These are phyloP conservation scores for Amiota communis DNA, from an alignment of 2,888 invertebrate species.

Conservation along the genomic window DNA sequence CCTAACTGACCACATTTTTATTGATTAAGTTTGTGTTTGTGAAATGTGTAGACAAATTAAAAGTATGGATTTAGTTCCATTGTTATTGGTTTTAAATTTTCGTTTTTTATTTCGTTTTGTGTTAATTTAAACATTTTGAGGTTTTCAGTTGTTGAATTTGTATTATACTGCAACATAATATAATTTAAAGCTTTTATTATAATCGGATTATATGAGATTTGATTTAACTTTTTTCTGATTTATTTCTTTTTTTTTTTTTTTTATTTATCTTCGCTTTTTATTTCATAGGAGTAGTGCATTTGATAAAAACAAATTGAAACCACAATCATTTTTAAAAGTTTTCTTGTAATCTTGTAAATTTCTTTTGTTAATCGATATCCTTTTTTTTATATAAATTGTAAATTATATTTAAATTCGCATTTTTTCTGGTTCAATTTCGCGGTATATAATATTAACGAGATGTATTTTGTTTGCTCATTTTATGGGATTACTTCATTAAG, in stretches of 20 bases:
- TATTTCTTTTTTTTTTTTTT: conserved; percentile 39
- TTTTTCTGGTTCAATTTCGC: conserved; percentile 32
- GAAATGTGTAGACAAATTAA: too few relatives aligned
- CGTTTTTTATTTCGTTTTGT: background rate
- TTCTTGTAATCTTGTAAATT: conserved; percentile 10
- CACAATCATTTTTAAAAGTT: too few relatives aligned
- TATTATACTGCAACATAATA: too few relatives aligned
- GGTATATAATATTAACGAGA: background rate
- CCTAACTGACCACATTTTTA: too few relatives aligned
- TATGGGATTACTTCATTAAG: background rate
- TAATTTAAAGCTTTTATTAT: conserved; percentile 34
- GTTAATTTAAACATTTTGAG: too few relatives aligned
- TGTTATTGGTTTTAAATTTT: conserved; percentile 23
- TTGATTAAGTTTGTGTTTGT: too few relatives aligned
- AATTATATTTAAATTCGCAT: conserved; percentile 25
- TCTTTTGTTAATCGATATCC: background rate
- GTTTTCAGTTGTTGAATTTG: too few relatives aligned
- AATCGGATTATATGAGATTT: background rate
- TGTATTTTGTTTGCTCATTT: background rate
- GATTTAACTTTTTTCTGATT: conserved; percentile 33
- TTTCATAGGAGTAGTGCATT: conserved; percentile 6
- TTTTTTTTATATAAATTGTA: conserved; percentile 12
- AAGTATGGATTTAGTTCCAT: too few relatives aligned
- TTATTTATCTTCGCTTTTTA: conserved; percentile 47
- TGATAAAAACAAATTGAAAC: too few relatives aligned